Percentiles rank a stretch among this genome's conserved stretches.
Conservation (phyloP, 2,113 vertebrate species). For the Sakesphorus luctuosus region DNA sequence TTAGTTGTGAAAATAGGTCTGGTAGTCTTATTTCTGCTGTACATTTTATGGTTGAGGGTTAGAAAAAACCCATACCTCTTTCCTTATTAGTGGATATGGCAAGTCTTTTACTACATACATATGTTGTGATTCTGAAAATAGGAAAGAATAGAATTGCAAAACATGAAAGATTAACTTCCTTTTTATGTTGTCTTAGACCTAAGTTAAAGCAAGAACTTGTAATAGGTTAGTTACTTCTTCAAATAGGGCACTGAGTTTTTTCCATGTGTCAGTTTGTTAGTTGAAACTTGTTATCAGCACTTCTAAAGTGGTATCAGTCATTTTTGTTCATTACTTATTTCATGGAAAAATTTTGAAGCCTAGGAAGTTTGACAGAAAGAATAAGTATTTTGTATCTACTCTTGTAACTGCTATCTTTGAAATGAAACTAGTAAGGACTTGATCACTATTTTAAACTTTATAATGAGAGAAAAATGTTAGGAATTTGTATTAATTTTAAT, state of each 20-base stretch:
- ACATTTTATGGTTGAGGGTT: not conserved
- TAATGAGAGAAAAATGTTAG: not conserved
- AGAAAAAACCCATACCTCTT: not conserved
- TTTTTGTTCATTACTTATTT: not conserved
- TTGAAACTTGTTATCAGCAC: not conserved
- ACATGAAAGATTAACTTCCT: not conserved
- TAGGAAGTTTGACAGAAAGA: not conserved
- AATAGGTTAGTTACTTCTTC: not conserved
- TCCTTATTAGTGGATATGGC: not conserved
- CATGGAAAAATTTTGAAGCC: not conserved
- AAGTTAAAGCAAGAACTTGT: not conserved
- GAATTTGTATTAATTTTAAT: not conserved
- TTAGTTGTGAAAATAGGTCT: not conserved
- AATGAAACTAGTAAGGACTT: not conserved
- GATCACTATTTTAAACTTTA: not conserved
- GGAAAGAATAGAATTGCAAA: not conserved
- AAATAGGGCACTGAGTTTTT: not conserved
- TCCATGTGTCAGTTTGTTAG: fast-evolving
- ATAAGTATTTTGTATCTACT: not conserved
- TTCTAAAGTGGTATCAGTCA: not conserved
- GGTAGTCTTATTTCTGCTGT: not conserved
- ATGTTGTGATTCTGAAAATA: not conserved
- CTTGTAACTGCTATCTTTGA: not conserved
- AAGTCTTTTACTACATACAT: not conserved
- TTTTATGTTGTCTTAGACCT: not conserved